phyloP scores from a whole-genome alignment of 1,140 invertebrate genomes.

The Pseudomyrmex concolor region DNA sequence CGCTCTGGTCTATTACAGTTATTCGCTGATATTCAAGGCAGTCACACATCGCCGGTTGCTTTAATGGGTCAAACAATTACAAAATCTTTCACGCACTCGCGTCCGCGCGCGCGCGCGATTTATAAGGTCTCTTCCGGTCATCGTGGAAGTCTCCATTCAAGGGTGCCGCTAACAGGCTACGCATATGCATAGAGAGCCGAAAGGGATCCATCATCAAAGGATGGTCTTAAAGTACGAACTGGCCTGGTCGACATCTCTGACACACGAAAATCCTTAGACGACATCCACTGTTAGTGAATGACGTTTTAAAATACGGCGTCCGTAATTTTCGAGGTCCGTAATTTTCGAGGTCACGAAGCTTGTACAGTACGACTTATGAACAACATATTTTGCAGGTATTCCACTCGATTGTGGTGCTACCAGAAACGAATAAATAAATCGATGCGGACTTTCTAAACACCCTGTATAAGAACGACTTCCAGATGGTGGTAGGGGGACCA shows the following conservation, averaged over 20 bases:
- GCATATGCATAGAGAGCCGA: not conserved
- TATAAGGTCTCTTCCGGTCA: constrained; percentile 43
- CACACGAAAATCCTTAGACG: not conserved
- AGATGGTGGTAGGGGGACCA: constrained; percentile 38
- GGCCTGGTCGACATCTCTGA: too few species aligned
- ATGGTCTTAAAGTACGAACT: constrained; percentile 24
- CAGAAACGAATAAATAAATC: not conserved
- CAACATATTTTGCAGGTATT: not conserved
- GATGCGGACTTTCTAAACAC: constrained; percentile 52
- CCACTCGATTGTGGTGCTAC: not conserved
- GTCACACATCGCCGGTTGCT: not conserved
- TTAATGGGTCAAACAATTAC: constrained; percentile 63
- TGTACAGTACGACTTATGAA: not conserved
- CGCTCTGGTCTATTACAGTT: constrained; percentile 5
- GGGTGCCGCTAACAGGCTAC: constrained; percentile 34
- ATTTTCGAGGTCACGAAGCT: not conserved
- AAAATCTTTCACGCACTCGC: constrained; percentile 68
- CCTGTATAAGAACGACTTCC: constrained; percentile 39
- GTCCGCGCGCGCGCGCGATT: constrained; percentile 11
- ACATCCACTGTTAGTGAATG: not conserved
- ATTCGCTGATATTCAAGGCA: constrained; percentile 2
- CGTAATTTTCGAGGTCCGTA: not conserved
- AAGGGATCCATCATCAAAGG: constrained; percentile 10
- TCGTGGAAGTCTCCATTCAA: constrained; percentile 46
- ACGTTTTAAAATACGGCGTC: too few species aligned